Evolutionary conservation across 2,888 invertebrate genomes (phyloP), one percentile per base, ranked within the genome.

Genomic region (Eristalis tenax): DNA sequence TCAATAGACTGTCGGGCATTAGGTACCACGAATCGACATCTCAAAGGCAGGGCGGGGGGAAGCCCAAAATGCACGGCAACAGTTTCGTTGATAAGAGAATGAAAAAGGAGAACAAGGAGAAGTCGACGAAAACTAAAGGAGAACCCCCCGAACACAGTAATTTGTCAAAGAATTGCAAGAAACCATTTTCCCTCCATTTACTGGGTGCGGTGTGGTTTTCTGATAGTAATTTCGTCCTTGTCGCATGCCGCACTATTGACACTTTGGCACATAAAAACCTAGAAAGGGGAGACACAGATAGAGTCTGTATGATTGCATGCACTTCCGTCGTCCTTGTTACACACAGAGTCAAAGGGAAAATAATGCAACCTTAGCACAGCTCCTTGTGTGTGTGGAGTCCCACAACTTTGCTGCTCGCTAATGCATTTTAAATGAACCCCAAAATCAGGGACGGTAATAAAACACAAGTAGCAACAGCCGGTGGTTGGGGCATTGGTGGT

Each of bases 371-470:
- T 59, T 50, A 18, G 18, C 4, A 10, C 28, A 4, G 4, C 26
- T 61, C 23, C 8, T 65, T 73, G 40, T 26, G 56, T 83, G 59
- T 38, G 66, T 79, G 83, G 86, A 74, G 83, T 74, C 74, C 70
- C 70, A 79, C 56, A 61, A 75, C 64, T 66, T 78, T 50, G 78
- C 57, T 57, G 4, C 15, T 66, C 83, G 73, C 83, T 87, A 87
- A 87, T 87, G 87, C 73, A 80, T 87, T 87, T 87, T 83, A 87
- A 87, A 87, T 87, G 83, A 87, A 87, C 87, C 87, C 50, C 68
- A 76, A 82, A 76, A 80, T 76, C 75, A 66, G 59, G 63, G 57
- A 63, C 74, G 68, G 61, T 63, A 57, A 56, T 32, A 15, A 63
- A 28, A 57, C 22, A 68, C 18, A 69, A 77, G 59, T 32, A 35